Evolutionary conservation across 1,140 invertebrate species (phyloP).

Genomic region (Drosophila neocordata): DNA sequence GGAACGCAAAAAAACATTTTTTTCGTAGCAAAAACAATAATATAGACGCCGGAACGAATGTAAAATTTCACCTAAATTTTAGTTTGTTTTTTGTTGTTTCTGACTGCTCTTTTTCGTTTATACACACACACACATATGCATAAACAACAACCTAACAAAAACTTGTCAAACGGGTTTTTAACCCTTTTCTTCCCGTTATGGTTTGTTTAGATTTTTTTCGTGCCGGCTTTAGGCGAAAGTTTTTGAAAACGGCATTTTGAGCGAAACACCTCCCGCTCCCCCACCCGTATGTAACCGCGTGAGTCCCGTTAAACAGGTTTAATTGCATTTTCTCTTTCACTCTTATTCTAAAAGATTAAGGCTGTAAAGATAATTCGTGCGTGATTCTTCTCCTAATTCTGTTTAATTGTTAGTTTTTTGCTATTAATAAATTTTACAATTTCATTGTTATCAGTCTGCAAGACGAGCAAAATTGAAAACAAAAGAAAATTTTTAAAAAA

Average conservation of each 20-base stretch:
- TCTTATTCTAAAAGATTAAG: slow-evolving; percentile 16
- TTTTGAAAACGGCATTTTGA: slow-evolving; percentile 56
- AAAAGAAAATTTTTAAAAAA: slow-evolving; percentile 35
- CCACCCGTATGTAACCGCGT: slow-evolving; percentile 21
- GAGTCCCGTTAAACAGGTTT: slow-evolving; percentile 75
- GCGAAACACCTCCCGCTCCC: background rate
- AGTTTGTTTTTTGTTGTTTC: slow-evolving; percentile 46
- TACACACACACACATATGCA: slow-evolving; percentile 13
- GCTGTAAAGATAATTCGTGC: slow-evolving; percentile 14
- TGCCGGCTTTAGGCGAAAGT: slow-evolving; percentile 71
- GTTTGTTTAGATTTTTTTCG: slow-evolving; percentile 64
- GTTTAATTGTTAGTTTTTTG: slow-evolving; percentile 24
- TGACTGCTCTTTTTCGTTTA: background rate
- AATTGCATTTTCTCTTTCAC: slow-evolving; percentile 61
- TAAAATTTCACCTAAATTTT: slow-evolving; percentile 76
- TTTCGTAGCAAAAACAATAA: slow-evolving; percentile 40
- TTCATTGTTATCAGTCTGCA: slow-evolving; percentile 36
- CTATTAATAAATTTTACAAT: slow-evolving; percentile 23
- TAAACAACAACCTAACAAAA: slow-evolving; percentile 31
- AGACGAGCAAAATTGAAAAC: background rate
- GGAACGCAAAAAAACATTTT: slow-evolving; percentile 58
- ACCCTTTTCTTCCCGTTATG: slow-evolving; percentile 39
- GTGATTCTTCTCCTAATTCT: slow-evolving; percentile 14
- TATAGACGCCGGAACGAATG: slow-evolving; percentile 63
- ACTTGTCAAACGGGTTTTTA: slow-evolving; percentile 67